Evolutionary conservation across 2,113 vertebrate genomes (phyloP).

Genomic region (Leptobrachium leishanense): DNA sequence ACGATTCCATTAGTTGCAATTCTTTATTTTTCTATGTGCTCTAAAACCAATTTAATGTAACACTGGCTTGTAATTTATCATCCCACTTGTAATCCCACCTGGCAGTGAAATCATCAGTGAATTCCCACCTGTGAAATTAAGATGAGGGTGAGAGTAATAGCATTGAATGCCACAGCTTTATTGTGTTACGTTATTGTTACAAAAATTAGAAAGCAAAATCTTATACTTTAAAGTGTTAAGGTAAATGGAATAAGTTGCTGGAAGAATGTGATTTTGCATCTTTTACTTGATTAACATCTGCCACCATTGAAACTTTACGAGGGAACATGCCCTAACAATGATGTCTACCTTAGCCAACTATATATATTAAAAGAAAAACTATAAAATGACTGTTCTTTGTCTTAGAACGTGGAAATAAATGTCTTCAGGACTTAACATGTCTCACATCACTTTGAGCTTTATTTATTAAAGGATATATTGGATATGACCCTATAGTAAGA

Average conservation of each 20-base stretch:
- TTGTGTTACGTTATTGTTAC: background rate
- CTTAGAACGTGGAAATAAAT: background rate
- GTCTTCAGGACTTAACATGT: too few relatives aligned
- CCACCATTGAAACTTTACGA: background rate
- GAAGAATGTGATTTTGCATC: too few relatives aligned
- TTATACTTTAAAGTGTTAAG: background rate
- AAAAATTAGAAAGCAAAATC: background rate
- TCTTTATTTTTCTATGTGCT: too few relatives aligned
- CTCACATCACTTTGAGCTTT: too few relatives aligned
- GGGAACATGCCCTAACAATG: background rate
- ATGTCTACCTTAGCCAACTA: background rate
- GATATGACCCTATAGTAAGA: too few relatives aligned
- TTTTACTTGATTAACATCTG: too few relatives aligned
- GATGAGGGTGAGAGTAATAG: background rate
- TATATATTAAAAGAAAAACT: background rate
- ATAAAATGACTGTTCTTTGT: background rate
- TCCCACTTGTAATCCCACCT: background rate
- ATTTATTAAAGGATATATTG: too few relatives aligned
- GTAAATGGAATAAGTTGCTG: too few relatives aligned
- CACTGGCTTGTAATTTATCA: background rate
- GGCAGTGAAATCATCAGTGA: background rate
- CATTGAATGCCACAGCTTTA: background rate
- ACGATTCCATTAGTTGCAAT: background rate
- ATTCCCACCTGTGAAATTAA: background rate
- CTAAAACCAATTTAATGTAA: background rate